A percentile compares a stretch with the other conserved stretches of the same genome.
Conservation (phyloP, 2,113 vertebrate species). For the Phoenicopterus ruber region DNA sequence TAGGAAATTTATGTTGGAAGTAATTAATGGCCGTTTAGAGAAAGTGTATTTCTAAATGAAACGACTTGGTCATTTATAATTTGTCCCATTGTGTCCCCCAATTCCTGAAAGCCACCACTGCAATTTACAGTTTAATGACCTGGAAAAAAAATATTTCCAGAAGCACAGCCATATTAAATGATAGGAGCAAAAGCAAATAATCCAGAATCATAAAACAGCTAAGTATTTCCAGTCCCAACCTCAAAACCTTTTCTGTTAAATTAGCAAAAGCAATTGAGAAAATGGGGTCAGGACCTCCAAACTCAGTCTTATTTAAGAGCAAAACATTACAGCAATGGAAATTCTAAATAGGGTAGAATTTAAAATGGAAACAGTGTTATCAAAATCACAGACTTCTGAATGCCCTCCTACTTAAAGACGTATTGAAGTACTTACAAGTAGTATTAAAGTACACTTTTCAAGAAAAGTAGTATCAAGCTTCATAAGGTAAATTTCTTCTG, state of each 20-base stretch:
- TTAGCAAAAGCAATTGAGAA: conserved; percentile 31
- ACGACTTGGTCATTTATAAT: background rate
- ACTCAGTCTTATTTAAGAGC: conserved; percentile 11
- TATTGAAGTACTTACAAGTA: background rate
- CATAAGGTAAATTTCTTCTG: background rate
- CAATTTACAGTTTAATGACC: background rate
- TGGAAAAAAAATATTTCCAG: background rate
- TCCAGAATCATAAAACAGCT: background rate
- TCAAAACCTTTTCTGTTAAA: background rate
- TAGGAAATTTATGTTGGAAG: background rate
- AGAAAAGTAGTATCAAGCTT: background rate
- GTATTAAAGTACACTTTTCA: background rate
- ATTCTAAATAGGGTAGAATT: background rate
- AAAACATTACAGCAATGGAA: background rate
- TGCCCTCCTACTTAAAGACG: background rate
- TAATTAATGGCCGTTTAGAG: background rate
- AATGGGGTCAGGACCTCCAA: conserved; percentile 18
- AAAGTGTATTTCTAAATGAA: conserved; percentile 10
- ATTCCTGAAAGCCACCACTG: background rate
- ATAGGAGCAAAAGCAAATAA: conserved; percentile 13
- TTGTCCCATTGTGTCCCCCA: background rate
- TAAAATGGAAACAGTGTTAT: conserved; percentile 4
- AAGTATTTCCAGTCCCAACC: background rate
- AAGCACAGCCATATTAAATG: background rate
- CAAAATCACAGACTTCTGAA: background rate